These are phyloP conservation scores for Nomada lathburiana DNA, from an alignment of 2,888 invertebrate genomes.

Conservation along the genomic window DNA sequence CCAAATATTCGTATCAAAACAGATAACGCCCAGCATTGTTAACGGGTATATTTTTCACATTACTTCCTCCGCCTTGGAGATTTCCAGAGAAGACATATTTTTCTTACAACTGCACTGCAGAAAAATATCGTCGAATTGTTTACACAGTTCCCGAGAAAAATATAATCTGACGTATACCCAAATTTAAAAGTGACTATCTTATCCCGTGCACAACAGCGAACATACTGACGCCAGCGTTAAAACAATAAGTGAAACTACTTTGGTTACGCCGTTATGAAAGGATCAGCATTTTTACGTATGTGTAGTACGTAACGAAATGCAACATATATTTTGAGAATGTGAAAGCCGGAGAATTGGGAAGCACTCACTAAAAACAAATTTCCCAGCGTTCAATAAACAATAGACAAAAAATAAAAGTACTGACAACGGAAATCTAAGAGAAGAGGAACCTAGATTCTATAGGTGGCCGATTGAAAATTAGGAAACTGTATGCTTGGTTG, in stretches of 20 bases:
- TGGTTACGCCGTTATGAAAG: background rate
- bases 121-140: conserved; percentile 21
- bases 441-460: background rate
- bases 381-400: too few species aligned
- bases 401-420: background rate
- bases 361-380: too few species aligned
- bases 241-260: conserved; percentile 2
- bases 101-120: conserved; percentile 4
- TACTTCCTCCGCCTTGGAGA: background rate
- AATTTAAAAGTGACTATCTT: conserved; percentile 18
- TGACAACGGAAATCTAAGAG: background rate
- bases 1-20: background rate
- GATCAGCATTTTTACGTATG: background rate
- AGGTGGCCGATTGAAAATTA: conserved; percentile 9
- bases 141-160: conserved; percentile 17
- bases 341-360: background rate
- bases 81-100: conserved; percentile 20
- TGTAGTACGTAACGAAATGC: background rate
- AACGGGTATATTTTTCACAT: conserved; percentile 9
- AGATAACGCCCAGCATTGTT: background rate
- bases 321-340: background rate
- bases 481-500: background rate
- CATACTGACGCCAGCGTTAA: background rate
- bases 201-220: background rate
- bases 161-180: background rate